Base-by-base conservation (phyloP, 30 jellyfish, hydroid and myxozoan genomes). In the Chrysaora quinquecirrha region DNA sequence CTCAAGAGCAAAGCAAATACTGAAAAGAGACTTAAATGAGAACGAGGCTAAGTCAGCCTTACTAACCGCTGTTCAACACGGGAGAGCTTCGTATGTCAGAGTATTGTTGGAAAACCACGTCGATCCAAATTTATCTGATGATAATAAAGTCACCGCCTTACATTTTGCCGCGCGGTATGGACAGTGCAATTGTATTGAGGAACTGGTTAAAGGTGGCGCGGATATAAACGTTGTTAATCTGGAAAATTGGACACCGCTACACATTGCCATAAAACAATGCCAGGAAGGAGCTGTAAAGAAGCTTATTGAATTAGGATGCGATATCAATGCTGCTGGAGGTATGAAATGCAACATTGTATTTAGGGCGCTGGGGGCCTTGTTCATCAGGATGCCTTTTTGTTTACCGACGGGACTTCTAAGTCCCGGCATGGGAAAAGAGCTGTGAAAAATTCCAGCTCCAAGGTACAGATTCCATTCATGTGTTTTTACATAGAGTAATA, bases 261-360 rank as follows among this genome's bases (percentile, higher is more conserved):
- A 89, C 61, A 38, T 85, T 25, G 95, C 97, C 3, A 88, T 89
- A 35, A 82, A 89, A 34, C 97, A 89, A 38, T 76, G 97, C 43
- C 92, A 86, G 47, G 90, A 56, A 32, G 97, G 83, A 31, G 93
- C 91, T 7, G 89, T 83, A 4, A 19, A 68, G 19, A 47, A 35
- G 14, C 82, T 89, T 0, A 54, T 89, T 33, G 88, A 83, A 19
- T 62, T 87, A 73, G 97, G 97, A 16, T 60, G 78, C 48, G 46
- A 76, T 24, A 76, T 82, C 52, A 50, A 89, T 32, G 60, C 83
- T 16, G 73, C 29, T 38, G 95, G 95, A 73, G 95, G 95, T n/a
- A n/a, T n/a, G n/a, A n/a, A n/a, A n/a, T n/a, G n/a, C n/a, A n/a
- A n/a, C n/a, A n/a, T n/a, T n/a, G n/a, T n/a, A n/a, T n/a, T n/a